Conservation (phyloP, 2,797 vertebrate genomes). For the Lacerta bilineata region DNA sequence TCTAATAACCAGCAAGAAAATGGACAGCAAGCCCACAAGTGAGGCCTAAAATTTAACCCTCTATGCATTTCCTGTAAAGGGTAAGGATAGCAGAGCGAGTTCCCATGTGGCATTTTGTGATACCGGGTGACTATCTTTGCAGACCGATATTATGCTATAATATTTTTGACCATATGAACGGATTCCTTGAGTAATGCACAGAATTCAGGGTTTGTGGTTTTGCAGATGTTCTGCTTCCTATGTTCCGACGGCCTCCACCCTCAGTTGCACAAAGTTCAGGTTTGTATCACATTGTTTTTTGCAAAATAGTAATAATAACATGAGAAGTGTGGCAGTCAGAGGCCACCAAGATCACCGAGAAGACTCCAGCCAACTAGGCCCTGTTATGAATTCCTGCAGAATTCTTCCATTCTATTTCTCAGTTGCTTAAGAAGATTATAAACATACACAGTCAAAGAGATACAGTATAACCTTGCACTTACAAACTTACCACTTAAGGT, state of each 20-base stretch:
- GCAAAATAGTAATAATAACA: no score
- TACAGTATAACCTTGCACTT: neutral
- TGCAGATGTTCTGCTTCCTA: no score
- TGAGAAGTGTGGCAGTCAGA: neutral
- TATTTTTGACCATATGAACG: neutral
- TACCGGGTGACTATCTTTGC: neutral
- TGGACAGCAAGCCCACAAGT: slow-evolving; percentile 72
- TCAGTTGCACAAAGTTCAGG: neutral
- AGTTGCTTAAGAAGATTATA: neutral
- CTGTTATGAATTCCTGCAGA: neutral
- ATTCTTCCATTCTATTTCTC: neutral
- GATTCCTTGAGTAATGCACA: neutral
- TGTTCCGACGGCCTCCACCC: neutral
- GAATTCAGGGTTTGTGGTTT: neutral
- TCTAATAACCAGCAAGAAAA: slow-evolving; percentile 83
- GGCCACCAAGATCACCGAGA: neutral
- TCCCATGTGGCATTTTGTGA: neutral
- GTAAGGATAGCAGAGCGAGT: neutral
- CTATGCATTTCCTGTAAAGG: neutral
- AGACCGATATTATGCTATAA: neutral
- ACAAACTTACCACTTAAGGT: no score
- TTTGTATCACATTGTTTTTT: neutral
- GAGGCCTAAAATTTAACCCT: slow-evolving; percentile 40
- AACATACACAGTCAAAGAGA: neutral
- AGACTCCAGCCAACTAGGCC: neutral